These are phyloP conservation scores for Coenobita brevimanus DNA, from an alignment of 1,140 invertebrate genomes.

Conservation along the genomic window DNA sequence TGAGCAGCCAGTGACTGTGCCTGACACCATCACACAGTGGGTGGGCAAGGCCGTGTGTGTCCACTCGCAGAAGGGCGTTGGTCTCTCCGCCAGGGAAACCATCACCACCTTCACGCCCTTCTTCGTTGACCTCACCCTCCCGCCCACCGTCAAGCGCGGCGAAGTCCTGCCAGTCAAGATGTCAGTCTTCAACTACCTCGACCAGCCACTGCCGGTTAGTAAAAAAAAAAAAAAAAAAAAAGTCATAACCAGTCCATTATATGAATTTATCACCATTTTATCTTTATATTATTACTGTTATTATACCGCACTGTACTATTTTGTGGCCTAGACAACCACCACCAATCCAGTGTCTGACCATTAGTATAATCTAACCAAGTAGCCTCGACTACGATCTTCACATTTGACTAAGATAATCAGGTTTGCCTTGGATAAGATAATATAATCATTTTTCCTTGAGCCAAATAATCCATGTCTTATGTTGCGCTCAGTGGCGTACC, in stretches of 20 bases:
- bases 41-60: conserved; percentile 82
- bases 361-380: too few relatives aligned
- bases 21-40: conserved; percentile 86
- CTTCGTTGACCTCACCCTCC: conserved; percentile 82
- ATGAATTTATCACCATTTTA: neutral
- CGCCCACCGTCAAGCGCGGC: conserved; percentile 81
- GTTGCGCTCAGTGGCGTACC: too few relatives aligned
- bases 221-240: neutral
- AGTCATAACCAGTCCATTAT: neutral
- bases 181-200: conserved; percentile 83
- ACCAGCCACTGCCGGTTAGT: conserved; percentile 78
- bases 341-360: too few relatives aligned
- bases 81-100: conserved; percentile 77
- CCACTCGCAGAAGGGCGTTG: conserved; percentile 79
- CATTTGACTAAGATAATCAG: too few relatives aligned
- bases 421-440: too few relatives aligned
- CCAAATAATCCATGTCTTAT: neutral
- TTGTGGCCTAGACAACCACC: too few relatives aligned
- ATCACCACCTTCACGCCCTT: conserved; percentile 82
- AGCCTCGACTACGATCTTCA: too few relatives aligned
- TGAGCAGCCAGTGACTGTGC: conserved; percentile 75
- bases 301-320: too few relatives aligned
- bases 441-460: neutral
- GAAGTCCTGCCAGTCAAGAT: conserved; percentile 82
- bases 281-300: too few relatives aligned